phyloP scores from a whole-genome alignment of 2,888 invertebrate species.

The Drosophila barbarae region DNA sequence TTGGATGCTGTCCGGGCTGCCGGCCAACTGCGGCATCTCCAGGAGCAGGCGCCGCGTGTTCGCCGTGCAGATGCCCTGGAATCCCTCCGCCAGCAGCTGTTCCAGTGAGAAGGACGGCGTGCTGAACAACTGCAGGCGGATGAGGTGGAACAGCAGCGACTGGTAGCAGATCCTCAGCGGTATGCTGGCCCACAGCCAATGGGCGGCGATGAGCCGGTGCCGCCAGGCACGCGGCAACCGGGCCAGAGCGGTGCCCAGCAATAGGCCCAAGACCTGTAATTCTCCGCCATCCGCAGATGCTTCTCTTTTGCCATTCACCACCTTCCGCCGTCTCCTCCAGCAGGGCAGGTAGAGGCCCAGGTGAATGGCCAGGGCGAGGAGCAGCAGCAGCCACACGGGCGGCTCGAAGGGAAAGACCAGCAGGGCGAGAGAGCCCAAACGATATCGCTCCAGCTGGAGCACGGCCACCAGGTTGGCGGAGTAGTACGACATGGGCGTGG shows the following conservation, averaged over 20 bases:
- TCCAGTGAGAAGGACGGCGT: slow-evolving; percentile 44
- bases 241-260: slow-evolving; percentile 41
- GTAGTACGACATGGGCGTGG: slow-evolving; percentile 58
- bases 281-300: slow-evolving; percentile 1
- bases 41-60: slow-evolving; percentile 41
- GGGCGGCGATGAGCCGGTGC: slow-evolving; percentile 52
- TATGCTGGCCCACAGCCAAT: slow-evolving; percentile 58
- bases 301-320: background rate
- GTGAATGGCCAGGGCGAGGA: slow-evolving; percentile 41
- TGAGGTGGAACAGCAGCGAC: slow-evolving; percentile 65
- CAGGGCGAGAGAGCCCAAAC: slow-evolving; percentile 41
- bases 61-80: slow-evolving; percentile 43
- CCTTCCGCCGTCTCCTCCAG: background rate
- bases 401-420: slow-evolving; percentile 55
- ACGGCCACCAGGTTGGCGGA: slow-evolving; percentile 56
- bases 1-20: slow-evolving; percentile 18
- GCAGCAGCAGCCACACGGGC: slow-evolving; percentile 48
- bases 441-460: slow-evolving; percentile 43
- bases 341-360: slow-evolving; percentile 37
- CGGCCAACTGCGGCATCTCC: slow-evolving; percentile 45
- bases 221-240: slow-evolving; percentile 48
- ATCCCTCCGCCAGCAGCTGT: slow-evolving; percentile 40
- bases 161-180: slow-evolving; percentile 65
- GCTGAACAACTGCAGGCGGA: slow-evolving; percentile 51
- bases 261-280: slow-evolving; percentile 47